A percentile compares a stretch with the other conserved stretches of the same genome.
These are phyloP conservation scores for Diabrotica balteata DNA, from an alignment of 2,888 invertebrate species.

Conservation along the genomic window DNA sequence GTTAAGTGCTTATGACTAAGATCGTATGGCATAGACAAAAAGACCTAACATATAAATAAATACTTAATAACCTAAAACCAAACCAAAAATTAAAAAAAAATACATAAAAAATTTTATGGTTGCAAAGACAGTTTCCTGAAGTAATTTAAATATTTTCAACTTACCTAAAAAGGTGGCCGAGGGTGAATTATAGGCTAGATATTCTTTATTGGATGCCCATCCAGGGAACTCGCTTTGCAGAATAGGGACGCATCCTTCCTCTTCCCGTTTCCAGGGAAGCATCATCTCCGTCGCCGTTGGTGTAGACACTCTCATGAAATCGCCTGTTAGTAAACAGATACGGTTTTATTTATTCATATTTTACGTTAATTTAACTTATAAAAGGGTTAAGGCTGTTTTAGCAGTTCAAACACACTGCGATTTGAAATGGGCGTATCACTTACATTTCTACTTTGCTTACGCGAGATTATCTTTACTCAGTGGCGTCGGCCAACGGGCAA, in stretches of 20 bases:
- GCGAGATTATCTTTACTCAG: no score
- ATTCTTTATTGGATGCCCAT: constrained; percentile 95
- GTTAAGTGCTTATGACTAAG: no score
- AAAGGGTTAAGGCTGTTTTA: no score
- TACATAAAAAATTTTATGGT: not conserved
- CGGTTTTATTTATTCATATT: no score
- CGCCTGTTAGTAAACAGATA: constrained; percentile 59
- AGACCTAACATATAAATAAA: no score
- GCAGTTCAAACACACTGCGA: no score
- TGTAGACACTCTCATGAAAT: constrained; percentile 79
- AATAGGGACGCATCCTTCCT: constrained; percentile 70
- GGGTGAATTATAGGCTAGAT: constrained; percentile 89
- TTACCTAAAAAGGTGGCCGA: constrained; percentile 90
- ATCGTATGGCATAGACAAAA: no score
- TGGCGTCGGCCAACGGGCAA: no score
- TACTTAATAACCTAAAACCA: no score
- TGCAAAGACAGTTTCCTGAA: not conserved
- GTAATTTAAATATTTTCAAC: not conserved
- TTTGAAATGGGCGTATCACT: no score
- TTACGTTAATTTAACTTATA: no score
- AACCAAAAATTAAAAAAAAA: not conserved
- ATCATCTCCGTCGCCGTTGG: constrained; percentile 89
- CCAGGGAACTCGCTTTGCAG: constrained; percentile 88
- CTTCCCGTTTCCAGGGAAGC: constrained; percentile 90
- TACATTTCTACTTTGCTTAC: no score